Conservation (phyloP, 1,140 invertebrate genomes). For the Penaeus indicus region DNA sequence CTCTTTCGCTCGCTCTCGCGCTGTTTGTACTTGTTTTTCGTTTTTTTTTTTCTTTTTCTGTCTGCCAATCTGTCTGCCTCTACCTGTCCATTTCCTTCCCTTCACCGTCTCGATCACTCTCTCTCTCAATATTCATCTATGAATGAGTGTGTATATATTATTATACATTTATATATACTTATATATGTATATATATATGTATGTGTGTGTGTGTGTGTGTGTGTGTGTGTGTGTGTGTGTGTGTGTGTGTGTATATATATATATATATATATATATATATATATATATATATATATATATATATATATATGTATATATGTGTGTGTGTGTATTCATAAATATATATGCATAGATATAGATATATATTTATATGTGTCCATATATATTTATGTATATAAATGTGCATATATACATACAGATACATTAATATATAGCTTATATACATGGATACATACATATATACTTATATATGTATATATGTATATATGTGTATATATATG, state of each 20-base stretch:
- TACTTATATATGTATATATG: slow-evolving; percentile 19
- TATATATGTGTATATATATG: slow-evolving; percentile 24
- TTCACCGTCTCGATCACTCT: too few species aligned
- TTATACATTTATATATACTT: too few species aligned
- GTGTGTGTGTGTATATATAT: neutral
- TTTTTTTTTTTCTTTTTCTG: neutral
- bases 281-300: neutral
- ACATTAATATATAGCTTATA: neutral
- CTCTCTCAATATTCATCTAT: neutral
- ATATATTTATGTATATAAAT: neutral
- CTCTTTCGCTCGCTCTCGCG: neutral
- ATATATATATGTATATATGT: neutral
- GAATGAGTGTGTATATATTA: too few species aligned
- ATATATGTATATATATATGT: too few species aligned
- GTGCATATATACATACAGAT: neutral
- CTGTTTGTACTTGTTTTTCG: neutral
- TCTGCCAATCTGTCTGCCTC: too few species aligned
- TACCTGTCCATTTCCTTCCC: too few species aligned
- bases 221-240: neutral
- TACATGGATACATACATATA: neutral
- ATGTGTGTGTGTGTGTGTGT: neutral
- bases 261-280: neutral
- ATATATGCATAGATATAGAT: neutral
- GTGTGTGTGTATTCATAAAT: neutral
- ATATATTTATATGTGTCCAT: neutral